These are phyloP conservation scores for Drosophila eohydei DNA, from an alignment of 2,888 invertebrate species.

Conservation along the genomic window DNA sequence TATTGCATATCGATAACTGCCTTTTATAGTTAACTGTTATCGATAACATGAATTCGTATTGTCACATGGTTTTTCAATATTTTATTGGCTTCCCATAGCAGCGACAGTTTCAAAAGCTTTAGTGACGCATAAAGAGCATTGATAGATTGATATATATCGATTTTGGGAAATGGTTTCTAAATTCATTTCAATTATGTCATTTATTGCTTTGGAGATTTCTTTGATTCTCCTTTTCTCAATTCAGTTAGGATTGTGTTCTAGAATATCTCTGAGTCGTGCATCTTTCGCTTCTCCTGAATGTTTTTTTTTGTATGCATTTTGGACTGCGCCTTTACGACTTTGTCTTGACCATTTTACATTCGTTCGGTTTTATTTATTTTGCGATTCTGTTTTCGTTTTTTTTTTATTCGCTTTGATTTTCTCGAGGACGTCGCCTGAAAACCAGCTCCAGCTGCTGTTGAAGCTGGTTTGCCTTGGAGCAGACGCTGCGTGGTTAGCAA, in stretches of 20 bases:
- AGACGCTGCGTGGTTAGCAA: constrained; percentile 23
- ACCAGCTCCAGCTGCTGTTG: constrained; percentile 61
- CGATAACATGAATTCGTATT: too few relatives aligned
- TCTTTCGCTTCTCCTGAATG: constrained; percentile 11
- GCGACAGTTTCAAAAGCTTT: too few relatives aligned
- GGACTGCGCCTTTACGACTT: constrained; percentile 44
- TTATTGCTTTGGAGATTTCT: too few relatives aligned
- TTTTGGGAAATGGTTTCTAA: too few relatives aligned
- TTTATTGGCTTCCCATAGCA: too few relatives aligned
- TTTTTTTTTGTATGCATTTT: constrained; percentile 29
- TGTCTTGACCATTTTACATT: constrained; percentile 57
- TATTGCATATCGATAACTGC: too few relatives aligned
- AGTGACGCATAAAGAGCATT: too few relatives aligned
- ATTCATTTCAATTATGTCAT: too few relatives aligned
- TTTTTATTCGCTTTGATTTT: constrained; percentile 41
- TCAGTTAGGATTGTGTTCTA: not conserved
- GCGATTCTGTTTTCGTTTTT: constrained; percentile 3
- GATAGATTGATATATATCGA: too few relatives aligned
- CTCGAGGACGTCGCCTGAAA: constrained; percentile 75
- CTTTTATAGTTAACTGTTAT: too few relatives aligned
- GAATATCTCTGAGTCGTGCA: constrained; percentile 14
- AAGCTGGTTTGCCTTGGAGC: constrained; percentile 77
- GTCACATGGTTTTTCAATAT: too few relatives aligned
- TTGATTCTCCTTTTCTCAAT: too few relatives aligned
- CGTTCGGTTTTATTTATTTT: constrained; percentile 37